Evolutionary conservation across 2,113 vertebrate species (phyloP).

Genomic region (Orientallactaga bullata): DNA sequence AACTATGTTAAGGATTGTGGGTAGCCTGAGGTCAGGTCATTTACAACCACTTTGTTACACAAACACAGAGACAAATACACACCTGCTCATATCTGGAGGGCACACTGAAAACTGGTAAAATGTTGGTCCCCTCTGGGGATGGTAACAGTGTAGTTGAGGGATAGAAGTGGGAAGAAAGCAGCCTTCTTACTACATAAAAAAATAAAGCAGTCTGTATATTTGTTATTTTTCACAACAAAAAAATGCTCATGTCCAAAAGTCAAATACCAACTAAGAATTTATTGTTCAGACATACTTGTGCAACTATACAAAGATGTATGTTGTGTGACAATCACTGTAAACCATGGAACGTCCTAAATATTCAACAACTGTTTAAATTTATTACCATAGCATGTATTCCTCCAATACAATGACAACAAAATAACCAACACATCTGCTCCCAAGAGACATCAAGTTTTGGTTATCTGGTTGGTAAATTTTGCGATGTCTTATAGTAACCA

Average conservation of each 20-base stretch:
- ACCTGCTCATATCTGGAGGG: conserved; percentile 55
- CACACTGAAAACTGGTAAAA: conserved; percentile 54
- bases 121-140: conserved; percentile 56
- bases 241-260: conserved; percentile 44
- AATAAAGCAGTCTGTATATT: conserved; percentile 61
- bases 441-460: conserved; percentile 34
- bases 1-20: conserved; percentile 36
- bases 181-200: conserved; percentile 61
- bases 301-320: conserved; percentile 43
- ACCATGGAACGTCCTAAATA: conserved; percentile 36
- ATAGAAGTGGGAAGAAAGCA: conserved; percentile 62
- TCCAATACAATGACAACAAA: conserved; percentile 60
- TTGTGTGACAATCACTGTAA: conserved; percentile 8
- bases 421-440: conserved; percentile 36
- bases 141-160: conserved; percentile 53
- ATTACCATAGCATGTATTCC: conserved; percentile 39
- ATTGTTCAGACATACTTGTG: conserved; percentile 50
- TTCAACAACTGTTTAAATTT: conserved; percentile 49
- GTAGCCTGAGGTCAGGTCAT: background rate
- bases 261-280: conserved; percentile 58
- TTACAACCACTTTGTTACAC: conserved; percentile 53
- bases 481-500: conserved; percentile 32
- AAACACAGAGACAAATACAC: conserved; percentile 64
- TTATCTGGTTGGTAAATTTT: conserved; percentile 40
- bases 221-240: conserved; percentile 70